Percentiles rank a stretch among this genome's conserved stretches.
Evolutionary conservation across 2,888 invertebrate genomes (phyloP).

Genomic region (Agrotis segetum): DNA sequence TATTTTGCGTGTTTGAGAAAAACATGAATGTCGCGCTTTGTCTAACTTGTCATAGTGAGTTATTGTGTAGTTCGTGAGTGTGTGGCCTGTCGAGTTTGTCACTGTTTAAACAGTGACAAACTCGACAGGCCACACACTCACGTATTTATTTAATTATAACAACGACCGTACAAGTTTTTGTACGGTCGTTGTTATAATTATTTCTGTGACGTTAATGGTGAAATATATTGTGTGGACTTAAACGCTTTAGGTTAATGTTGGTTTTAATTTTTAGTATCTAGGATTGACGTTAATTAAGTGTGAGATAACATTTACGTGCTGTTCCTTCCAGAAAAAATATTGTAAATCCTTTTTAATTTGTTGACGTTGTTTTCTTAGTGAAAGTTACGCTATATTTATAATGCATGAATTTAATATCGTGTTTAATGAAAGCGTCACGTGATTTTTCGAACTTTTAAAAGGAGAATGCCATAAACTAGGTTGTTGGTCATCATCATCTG

Average conservation of each 20-base stretch:
- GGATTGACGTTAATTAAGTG: conserved; percentile 39
- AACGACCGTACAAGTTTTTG: too few relatives aligned
- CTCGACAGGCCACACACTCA: too few relatives aligned
- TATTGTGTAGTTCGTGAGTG: conserved; percentile 40
- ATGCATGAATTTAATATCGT: background rate
- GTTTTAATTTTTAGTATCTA: conserved; percentile 13
- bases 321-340: background rate
- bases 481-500: too few relatives aligned
- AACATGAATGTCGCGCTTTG: conserved; percentile 54
- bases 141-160: too few relatives aligned
- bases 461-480: background rate
- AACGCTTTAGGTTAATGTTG: conserved; percentile 9
- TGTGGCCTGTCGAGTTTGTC: conserved; percentile 35
- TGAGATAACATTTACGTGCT: conserved; percentile 6
- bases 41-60: conserved; percentile 48
- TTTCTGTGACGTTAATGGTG: conserved; percentile 46
- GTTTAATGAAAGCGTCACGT: background rate
- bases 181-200: conserved; percentile 33
- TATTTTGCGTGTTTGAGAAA: conserved; percentile 55
- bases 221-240: conserved; percentile 26
- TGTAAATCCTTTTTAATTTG: background rate
- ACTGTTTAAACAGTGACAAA: conserved; percentile 34
- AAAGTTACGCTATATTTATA: background rate
- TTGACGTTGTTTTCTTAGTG: background rate
- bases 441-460: background rate